Evolutionary conservation across 2,113 vertebrate species (phyloP).

Genomic region (Chaetodon auriga): DNA sequence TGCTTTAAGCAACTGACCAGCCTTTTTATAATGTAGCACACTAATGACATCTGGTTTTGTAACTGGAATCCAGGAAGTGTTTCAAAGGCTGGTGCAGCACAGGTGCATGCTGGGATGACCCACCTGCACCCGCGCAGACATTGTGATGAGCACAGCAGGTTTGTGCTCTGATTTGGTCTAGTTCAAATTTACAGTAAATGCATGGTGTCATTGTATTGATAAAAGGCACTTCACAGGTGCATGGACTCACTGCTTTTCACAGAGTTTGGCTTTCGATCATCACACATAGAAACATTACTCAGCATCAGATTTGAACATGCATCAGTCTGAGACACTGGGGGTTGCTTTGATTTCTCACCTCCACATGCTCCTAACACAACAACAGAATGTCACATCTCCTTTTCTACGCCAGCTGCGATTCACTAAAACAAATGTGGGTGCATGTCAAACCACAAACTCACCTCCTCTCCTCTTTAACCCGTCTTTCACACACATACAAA

Average conservation of each 20-base stretch:
- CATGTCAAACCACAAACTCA: not conserved
- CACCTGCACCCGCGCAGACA: not conserved
- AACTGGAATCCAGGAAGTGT: conserved; percentile 23
- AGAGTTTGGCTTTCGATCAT: conserved; percentile 15
- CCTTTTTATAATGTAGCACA: not conserved
- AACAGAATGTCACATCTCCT: not conserved
- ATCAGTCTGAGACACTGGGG: not conserved
- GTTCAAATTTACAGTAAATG: conserved; percentile 40
- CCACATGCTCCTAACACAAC: not conserved
- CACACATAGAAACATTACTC: conserved; percentile 11
- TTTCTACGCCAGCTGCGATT: not conserved
- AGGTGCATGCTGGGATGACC: conserved; percentile 26
- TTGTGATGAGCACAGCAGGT: conserved; percentile 12
- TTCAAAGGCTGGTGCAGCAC: not conserved
- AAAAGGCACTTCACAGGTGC: conserved; percentile 55
- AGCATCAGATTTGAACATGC: conserved; percentile 27
- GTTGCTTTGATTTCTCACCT: not conserved
- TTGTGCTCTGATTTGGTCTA: conserved; percentile 5
- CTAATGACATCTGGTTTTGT: not conserved
- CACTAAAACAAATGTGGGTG: not conserved
- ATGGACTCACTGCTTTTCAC: not conserved
- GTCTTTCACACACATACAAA: not conserved
- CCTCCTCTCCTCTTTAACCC: not conserved
- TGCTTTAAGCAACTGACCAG: not conserved
- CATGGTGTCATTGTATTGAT: conserved; percentile 12